A percentile compares a stretch with the other conserved stretches of the same genome.
phyloP scores from a whole-genome alignment of 2,113 vertebrate species.

The Chinchilla lanigera region DNA sequence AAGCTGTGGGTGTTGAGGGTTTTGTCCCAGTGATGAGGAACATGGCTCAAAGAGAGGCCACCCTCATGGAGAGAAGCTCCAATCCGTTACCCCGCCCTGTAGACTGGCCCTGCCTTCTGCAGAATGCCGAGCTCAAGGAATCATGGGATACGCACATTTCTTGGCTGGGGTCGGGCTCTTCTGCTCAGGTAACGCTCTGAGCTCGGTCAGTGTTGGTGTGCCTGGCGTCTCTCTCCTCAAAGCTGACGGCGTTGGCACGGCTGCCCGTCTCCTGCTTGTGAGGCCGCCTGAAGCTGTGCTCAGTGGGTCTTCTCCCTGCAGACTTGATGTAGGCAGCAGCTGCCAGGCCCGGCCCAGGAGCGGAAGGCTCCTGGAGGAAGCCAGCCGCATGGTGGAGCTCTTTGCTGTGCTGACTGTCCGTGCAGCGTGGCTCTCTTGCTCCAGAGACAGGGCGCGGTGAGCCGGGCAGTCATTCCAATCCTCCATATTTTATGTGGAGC shows the following conservation, averaged over 20 bases:
- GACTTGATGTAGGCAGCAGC: fast-evolving
- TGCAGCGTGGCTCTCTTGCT: too few species aligned
- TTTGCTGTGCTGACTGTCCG: too few species aligned
- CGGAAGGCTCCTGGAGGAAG: too few species aligned
- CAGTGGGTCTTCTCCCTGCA: fast-evolving
- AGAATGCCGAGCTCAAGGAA: too few species aligned
- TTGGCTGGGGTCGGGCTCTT: neutral
- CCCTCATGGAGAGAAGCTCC: too few species aligned
- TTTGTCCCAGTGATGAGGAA: neutral
- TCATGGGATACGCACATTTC: too few species aligned
- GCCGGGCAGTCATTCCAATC: too few species aligned
- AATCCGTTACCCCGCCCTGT: neutral
- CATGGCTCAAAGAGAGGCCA: neutral
- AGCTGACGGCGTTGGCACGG: neutral
- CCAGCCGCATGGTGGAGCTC: too few species aligned
- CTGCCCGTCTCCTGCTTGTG: fast-evolving
- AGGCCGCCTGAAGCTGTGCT: neutral
- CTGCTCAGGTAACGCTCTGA: too few species aligned
- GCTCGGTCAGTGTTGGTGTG: neutral
- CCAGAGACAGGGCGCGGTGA: too few species aligned
- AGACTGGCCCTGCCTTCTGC: neutral
- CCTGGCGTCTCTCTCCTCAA: fast-evolving
- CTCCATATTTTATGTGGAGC: too few species aligned
- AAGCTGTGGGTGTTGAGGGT: neutral
- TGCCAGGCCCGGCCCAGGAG: too few species aligned